Percentiles rank a stretch among this genome's conserved stretches.
phyloP scores from a whole-genome alignment of 2,888 invertebrate genomes.

The Eristalinus sepulchralis region DNA sequence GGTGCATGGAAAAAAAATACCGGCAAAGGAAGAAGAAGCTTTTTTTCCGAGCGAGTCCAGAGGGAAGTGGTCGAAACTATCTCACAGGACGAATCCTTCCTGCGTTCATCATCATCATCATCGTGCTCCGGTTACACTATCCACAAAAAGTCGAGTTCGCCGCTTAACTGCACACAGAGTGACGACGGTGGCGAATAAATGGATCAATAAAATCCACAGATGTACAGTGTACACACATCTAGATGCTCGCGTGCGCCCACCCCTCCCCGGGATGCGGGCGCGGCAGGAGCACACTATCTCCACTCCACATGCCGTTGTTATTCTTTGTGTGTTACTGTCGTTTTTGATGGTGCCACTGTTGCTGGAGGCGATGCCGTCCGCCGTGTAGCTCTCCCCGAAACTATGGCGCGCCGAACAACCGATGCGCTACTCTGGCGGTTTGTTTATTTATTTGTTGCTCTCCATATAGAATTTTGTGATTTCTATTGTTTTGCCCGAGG shows the following conservation, averaged over 20 bases:
- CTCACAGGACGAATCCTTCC: slow-evolving; percentile 43
- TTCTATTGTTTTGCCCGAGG: slow-evolving; percentile 61
- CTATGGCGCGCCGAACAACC: slow-evolving; percentile 5
- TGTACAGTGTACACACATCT: slow-evolving; percentile 59
- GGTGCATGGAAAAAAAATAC: background rate
- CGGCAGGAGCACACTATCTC: background rate
- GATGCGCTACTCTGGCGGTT: slow-evolving; percentile 19
- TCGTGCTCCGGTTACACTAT: slow-evolving; percentile 52
- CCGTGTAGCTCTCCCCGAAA: slow-evolving; percentile 5
- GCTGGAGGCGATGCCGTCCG: background rate
- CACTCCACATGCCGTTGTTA: slow-evolving; percentile 16
- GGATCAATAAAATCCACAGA: slow-evolving; percentile 71
- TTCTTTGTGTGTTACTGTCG: slow-evolving; percentile 37
- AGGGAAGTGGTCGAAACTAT: slow-evolving; percentile 52
- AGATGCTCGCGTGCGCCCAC: slow-evolving; percentile 33
- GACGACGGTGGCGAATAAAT: slow-evolving; percentile 66
- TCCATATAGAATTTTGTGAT: slow-evolving; percentile 59
- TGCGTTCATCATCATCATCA: slow-evolving; percentile 53
- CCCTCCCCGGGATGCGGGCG: background rate
- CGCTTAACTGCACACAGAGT: slow-evolving; percentile 56
- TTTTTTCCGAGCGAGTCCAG: background rate
- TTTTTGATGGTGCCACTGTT: slow-evolving; percentile 11
- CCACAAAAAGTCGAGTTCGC: slow-evolving; percentile 57
- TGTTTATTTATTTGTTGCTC: slow-evolving; percentile 71
- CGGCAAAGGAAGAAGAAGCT: background rate